Base-by-base conservation (phyloP, 2,113 vertebrate genomes). In the Varanus salvator region DNA sequence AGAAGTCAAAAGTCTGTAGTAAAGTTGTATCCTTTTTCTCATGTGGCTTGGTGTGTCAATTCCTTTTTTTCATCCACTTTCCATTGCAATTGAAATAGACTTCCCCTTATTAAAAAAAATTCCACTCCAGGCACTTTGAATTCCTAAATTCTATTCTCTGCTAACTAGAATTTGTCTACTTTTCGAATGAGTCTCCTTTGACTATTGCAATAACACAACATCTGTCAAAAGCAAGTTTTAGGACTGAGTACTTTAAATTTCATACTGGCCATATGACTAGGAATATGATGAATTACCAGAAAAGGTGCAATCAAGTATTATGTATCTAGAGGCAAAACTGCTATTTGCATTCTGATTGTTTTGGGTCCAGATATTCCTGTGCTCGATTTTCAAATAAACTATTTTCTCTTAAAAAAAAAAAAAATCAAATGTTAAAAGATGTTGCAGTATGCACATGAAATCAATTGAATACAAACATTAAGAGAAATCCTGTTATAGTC, bases 201-300 rank as follows among this genome's bases (percentile, higher is more conserved):
- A 69, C 68, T 68, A 83, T 48, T 81, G 54, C 31, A 81, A 57
- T 87, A 93, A 75, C 68, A 52, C 44, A 44, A 27, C 0, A 2
- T 84, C 88, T 91, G 89, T 87, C 75, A 94, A 94, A 91, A 92
- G 91, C 84, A 92, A 93, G 76, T 87, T 90, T 91, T 94, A 66
- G 89, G 60, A 88, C 89, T 90, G 91, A 91, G 89, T 91, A 87
- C 91, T 90, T 77, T 31, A 57, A 66, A 69, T 0, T 27, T 91
- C 68, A 87, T 31, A 31, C 77, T 80, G 81, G 82, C 85, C 44
- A 91, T 74, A 50, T 54, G 69, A 54, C 74, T 0, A 0, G 0
- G 88, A 90, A 80, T 87, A 90, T 91, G 87, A 54, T 34, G 77
- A 89, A 92, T 66, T 66, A 90, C 95, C 38, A 91, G 84, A 91